A percentile compares a stretch with the other conserved stretches of the same genome.
Evolutionary conservation across 2,888 invertebrate genomes (phyloP).

Genomic region (Odontothrips loti): DNA sequence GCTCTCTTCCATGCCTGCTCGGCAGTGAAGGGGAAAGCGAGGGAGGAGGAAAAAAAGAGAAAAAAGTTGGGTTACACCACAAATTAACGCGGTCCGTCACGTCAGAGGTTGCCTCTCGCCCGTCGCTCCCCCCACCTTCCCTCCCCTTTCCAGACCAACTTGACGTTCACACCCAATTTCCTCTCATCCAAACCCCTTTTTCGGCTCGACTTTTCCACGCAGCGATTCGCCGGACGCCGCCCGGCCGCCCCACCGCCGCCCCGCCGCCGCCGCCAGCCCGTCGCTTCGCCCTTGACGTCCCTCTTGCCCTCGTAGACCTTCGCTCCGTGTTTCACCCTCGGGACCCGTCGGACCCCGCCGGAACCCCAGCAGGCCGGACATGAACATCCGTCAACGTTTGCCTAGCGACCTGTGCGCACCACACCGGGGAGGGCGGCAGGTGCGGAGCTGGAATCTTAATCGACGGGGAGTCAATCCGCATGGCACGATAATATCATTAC

Average conservation of each 20-base stretch:
- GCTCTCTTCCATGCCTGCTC: not conserved
- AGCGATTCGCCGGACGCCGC: not conserved
- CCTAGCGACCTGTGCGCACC: too few species aligned
- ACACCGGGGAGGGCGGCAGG: too few species aligned
- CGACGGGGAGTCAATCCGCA: too few species aligned
- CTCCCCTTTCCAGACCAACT: not conserved
- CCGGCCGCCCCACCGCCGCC: not conserved
- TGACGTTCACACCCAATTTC: conserved; percentile 22
- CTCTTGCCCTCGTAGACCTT: not conserved
- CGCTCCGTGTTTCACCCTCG: not conserved
- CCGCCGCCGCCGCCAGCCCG: not conserved
- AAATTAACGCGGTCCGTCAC: conserved; percentile 26
- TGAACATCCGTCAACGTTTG: not conserved
- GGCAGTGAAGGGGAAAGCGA: not conserved
- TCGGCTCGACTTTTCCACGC: not conserved
- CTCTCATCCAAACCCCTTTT: conserved; percentile 8
- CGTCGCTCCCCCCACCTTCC: not conserved
- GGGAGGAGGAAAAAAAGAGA: not conserved
- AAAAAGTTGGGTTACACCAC: conserved; percentile 7
- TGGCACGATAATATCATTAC: too few species aligned
- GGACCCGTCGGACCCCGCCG: not conserved
- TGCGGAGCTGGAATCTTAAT: too few species aligned
- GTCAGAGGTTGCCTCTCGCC: conserved; percentile 14
- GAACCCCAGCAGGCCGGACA: not conserved
- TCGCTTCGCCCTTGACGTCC: not conserved